Evolutionary conservation across 2,113 vertebrate species (phyloP).

Genomic region (Mesocricetus auratus): DNA sequence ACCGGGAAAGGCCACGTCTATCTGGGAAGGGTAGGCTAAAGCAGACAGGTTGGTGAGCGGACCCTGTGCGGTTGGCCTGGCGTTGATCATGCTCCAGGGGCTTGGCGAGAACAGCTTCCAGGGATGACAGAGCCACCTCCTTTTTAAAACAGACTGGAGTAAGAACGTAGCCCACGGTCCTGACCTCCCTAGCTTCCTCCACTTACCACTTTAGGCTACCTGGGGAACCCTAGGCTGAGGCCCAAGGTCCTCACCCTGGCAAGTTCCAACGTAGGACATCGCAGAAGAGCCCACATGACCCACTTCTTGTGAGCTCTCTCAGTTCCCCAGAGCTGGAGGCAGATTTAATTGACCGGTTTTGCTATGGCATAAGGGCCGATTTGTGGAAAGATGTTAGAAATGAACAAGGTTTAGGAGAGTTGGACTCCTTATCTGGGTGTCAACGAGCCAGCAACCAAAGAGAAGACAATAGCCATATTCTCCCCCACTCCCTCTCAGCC

Average conservation of each 20-base stretch:
- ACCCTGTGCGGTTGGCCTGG: rapidly evolving
- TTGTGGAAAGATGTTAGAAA: neutral
- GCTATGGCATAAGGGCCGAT: neutral
- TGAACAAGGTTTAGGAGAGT: neutral
- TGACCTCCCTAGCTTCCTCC: rapidly evolving
- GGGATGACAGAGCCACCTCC: constrained; percentile 36
- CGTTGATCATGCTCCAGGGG: neutral
- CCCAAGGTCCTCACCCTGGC: rapidly evolving
- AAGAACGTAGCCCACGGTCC: rapidly evolving
- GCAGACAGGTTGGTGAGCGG: no score
- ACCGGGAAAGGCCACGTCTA: neutral
- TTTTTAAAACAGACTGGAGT: neutral
- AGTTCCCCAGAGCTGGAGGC: neutral
- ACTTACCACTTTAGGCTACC: neutral
- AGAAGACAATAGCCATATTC: neutral
- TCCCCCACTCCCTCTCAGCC: neutral
- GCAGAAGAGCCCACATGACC: neutral
- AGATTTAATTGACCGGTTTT: neutral
- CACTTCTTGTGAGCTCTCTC: neutral
- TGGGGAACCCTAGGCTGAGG: neutral
- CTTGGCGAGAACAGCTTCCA: neutral
- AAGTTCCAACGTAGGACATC: neutral
- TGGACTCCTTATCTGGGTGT: neutral
- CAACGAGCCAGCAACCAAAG: neutral
- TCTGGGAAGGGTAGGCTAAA: neutral